Evolutionary conservation across 2,888 invertebrate genomes (phyloP), one percentile per base, ranked within the genome.

Genomic region (Chesias legatella): DNA sequence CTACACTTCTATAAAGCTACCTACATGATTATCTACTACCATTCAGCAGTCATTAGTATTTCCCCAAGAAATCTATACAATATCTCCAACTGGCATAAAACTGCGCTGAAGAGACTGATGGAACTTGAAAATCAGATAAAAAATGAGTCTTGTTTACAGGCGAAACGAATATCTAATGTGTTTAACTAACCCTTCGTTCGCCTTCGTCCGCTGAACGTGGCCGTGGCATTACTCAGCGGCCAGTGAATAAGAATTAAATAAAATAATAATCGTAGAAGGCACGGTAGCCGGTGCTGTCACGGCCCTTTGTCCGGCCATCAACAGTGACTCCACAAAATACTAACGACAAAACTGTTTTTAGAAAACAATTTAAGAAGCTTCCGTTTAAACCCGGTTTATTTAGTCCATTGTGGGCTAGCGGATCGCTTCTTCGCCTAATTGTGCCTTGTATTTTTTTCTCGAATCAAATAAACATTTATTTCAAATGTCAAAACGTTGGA

Each of bases 361-460:
- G 73, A 82, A 85, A 85, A 86, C 83, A 84, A 73, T 81, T 76
- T 76, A 77, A 79, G 77, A 76, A 70, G 85, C 84, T 85, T 80
- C 86, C 85, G 84, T 84, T 83, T 78, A 60, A 48, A 55, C 56
- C 54, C 56, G 66, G 77, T 82, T 79, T 80, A 79, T 77, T 79
- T 76, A 75, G 62, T 59, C 71, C 57, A 80, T 84, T 84, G 84
- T 82, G 63, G 56, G 55, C 69, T 71, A 76, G 69, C 78, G 77
- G 76, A 82, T 80, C 81, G 77, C 46, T 67, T 67, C 69, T 56
- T 58, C 60, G 66, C 59, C 79, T 82, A 81, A 83, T 83, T 81
- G 82, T 82, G 54, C 20, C 29, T 9, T 38, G 33, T 39, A 27
- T 42, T 43, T 55, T 53, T 56, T 53, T 63, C 57, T 72, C 13